Conservation (phyloP, 1,140 invertebrate species). For the Drosophila tropicalis region DNA sequence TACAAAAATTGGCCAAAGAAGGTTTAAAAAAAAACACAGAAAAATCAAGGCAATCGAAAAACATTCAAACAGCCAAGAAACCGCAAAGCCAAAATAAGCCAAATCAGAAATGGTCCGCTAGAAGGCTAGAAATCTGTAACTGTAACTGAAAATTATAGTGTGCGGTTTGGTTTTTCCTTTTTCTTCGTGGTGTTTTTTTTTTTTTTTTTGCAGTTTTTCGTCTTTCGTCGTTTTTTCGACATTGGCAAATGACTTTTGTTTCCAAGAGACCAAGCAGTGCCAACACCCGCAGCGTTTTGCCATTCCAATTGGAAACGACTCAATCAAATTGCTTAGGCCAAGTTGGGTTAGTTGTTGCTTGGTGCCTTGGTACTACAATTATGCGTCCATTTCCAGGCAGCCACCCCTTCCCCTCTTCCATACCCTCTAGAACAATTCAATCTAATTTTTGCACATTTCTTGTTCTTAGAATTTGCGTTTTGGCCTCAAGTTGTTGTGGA, state of each 20-base stretch:
- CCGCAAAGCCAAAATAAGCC: conserved; percentile 69
- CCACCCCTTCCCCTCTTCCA: background rate
- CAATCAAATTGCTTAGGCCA: conserved; percentile 70
- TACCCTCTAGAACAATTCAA: conserved; percentile 75
- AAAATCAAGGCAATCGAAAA: background rate
- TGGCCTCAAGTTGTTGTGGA: conserved; percentile 36
- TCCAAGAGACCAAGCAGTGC: conserved; percentile 40
- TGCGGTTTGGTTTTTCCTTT: conserved; percentile 45
- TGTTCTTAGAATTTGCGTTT: conserved; percentile 73
- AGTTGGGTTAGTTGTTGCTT: conserved; percentile 5
- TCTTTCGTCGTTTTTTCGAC: conserved; percentile 48
- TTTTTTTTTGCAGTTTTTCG: conserved; percentile 22
- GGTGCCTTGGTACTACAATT: conserved; percentile 60
- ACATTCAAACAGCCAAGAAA: conserved; percentile 34
- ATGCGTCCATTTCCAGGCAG: conserved; percentile 33
- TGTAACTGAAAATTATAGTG: conserved; percentile 69
- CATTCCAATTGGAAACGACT: conserved; percentile 80
- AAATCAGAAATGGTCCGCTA: conserved; percentile 57
- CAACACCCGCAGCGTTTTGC: conserved; percentile 77
- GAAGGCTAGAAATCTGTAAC: conserved; percentile 79
- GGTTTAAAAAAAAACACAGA: too few species aligned
- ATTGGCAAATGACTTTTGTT: conserved; percentile 73
- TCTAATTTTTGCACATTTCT: conserved; percentile 71
- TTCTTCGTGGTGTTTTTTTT: too few species aligned
- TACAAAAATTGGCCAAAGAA: background rate